Evolutionary conservation across 2,113 vertebrate genomes (phyloP), one percentile per base, ranked within the genome.

Genomic region (Cyprinodon brontotheroides): DNA sequence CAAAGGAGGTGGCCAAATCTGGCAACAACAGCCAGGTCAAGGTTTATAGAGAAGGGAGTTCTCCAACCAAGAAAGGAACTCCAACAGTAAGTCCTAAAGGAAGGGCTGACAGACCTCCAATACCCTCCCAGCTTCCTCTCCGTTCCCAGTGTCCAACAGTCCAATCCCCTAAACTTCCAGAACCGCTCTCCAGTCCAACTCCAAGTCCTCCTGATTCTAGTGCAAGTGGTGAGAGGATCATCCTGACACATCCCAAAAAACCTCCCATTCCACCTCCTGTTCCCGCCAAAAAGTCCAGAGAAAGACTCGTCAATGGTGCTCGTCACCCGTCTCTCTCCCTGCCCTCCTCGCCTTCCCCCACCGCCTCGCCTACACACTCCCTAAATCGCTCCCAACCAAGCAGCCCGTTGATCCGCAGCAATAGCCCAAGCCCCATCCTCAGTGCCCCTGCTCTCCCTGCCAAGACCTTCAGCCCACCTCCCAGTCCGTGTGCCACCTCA

Each of bases 221-320:
- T 45, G 68, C 45, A 4, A 79, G 74, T 3, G 77, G 72, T 45
- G 89, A 90, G 47, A 78, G 85, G 13, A 92, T 95, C 76, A 71
- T 87, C 69, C 94, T 92, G 91, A 93, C 89, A 22, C 96, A 95
- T 70, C 86, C 94, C 68, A 98, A 96, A 93, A 95, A 95, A 79
- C 92, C 95, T 17, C 93, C 96, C 2, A 96, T 98, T 75, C 98
- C 98, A 0, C 98, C 98, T 9, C 98, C 98, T 0, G 97, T 99
- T 29, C 98, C 98, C 17, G 96, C 95, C 74, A 99, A 99, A 91
- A 99, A 97, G 93, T 96, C 95, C 76, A 95, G 93, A 86, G 97
- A 98, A 78, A 96, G 96, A 71, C 94, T 98, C 41, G 92, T 95
- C 65, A 99, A 98, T 43, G 97, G 98, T 47, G 90, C 97, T 2